Base-by-base conservation (phyloP, 2,888 invertebrate genomes). In the Scelioninae gen. 2 region DNA sequence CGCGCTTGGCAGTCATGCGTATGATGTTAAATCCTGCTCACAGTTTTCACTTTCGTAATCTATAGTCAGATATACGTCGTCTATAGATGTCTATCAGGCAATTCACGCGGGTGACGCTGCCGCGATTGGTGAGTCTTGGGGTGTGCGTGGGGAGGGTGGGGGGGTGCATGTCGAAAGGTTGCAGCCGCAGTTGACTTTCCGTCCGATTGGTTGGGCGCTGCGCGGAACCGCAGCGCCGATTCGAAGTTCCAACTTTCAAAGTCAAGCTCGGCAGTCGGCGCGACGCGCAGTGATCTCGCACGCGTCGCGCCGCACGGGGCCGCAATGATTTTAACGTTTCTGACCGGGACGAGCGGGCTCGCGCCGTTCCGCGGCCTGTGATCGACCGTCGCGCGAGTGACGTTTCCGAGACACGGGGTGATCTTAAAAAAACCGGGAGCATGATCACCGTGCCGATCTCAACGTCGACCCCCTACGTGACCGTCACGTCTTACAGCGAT, bases 381-480 rank as follows among this genome's bases (percentile, higher is more conserved):
- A 16, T 39, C n/a, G 9, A 6, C 2, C 39, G 39, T 39, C 4
- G 39, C 45, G 22, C 16, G 13, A 13, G 16, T 10, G 31, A 46
- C 5, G 9, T 19, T 13, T n/a, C n/a, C n/a, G n/a, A n/a, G n/a
- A n/a, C n/a, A n/a, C n/a, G n/a, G n/a, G n/a, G n/a, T n/a, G n/a
- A n/a, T n/a, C n/a, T n/a, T n/a, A n/a, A n/a, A n/a, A n/a, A n/a
- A n/a, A n/a, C n/a, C n/a, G n/a, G 19, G 10, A 79, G 71, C 64
- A 86, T 86, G 85, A 86, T 85, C 64, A 85, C 85, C 45, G 78
- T 85, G 68, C 84, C 86, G 74, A 81, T 84, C 45, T 80, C 81
- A 52, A 74, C 81, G 37, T 83, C 85, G 55, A 83, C 83, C 73
- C 84, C 85, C 55, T 84, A 85, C 79, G 76, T 80, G 75, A 84